Evolutionary conservation across 92 coral and sea anemone genomes (phyloP).

Genomic region (Epizoanthus scotinus): DNA sequence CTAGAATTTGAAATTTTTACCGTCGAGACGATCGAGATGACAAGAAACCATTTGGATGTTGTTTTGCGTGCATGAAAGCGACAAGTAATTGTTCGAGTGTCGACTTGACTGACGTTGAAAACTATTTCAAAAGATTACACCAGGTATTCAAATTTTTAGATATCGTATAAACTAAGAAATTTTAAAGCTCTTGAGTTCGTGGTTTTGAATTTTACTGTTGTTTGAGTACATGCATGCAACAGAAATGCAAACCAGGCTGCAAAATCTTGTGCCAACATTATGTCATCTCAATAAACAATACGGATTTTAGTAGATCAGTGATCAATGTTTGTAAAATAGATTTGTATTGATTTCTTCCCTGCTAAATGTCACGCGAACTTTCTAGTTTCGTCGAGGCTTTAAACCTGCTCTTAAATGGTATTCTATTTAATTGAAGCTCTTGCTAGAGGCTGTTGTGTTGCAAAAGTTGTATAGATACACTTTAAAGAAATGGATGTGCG

Average conservation of each 20-base stretch:
- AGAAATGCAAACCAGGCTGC: neutral
- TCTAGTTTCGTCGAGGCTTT: neutral
- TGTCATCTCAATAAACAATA: neutral
- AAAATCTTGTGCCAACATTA: neutral
- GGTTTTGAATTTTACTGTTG: neutral
- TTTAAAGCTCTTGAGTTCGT: neutral
- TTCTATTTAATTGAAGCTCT: neutral
- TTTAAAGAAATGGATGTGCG: neutral
- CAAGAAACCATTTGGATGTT: neutral
- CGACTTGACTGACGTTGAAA: neutral
- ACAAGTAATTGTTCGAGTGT: neutral
- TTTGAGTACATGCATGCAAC: neutral
- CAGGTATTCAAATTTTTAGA: neutral
- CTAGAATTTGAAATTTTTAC: neutral
- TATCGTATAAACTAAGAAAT: neutral
- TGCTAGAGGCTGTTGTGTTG: neutral
- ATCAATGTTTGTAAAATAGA: neutral
- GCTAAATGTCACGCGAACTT: conserved; percentile 30
- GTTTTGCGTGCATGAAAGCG: neutral
- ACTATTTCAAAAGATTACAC: neutral
- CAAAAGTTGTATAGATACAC: neutral
- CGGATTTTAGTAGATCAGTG: neutral
- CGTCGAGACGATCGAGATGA: neutral
- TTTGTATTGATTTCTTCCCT: neutral
- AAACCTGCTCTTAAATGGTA: neutral